Percentiles rank a stretch among this genome's conserved stretches.
phyloP scores from a whole-genome alignment of 2,888 invertebrate species.

The Caenorhabditis sinica region DNA sequence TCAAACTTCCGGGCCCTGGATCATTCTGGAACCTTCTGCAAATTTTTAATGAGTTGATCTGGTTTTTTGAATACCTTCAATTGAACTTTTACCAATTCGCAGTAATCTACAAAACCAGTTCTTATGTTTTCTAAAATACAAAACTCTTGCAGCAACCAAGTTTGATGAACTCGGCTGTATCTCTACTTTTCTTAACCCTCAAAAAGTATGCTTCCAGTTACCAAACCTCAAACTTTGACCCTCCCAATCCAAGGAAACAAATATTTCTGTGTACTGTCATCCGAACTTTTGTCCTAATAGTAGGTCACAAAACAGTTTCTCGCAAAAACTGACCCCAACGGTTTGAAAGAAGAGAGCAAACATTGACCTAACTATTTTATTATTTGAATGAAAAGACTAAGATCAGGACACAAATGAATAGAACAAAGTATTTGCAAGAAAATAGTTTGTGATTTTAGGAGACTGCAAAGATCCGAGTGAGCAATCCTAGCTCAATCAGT shows the following conservation, averaged over 20 bases:
- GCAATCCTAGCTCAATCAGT: too few species aligned
- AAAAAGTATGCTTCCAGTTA: too few species aligned
- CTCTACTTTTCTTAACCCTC: too few species aligned
- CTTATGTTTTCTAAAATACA: too few species aligned
- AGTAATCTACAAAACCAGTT: too few species aligned
- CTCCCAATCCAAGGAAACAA: background rate
- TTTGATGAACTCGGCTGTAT: too few species aligned
- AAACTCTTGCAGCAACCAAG: too few species aligned
- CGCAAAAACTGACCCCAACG: constrained; percentile 31
- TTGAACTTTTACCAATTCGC: too few species aligned
- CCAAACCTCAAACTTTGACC: background rate
- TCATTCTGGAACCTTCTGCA: too few species aligned
- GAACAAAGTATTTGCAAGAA: constrained; percentile 2
- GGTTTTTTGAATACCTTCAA: too few species aligned
- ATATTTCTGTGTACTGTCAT: background rate
- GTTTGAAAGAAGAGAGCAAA: constrained; percentile 18
- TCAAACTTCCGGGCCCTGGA: too few species aligned
- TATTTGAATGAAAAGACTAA: constrained; percentile 28
- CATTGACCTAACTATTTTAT: constrained; percentile 32
- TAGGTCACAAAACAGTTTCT: constrained; percentile 15
- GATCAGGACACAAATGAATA: constrained; percentile 29
- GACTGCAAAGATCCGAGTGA: background rate
- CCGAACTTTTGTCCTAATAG: constrained; percentile 2
- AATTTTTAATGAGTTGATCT: too few species aligned
- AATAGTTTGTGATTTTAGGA: background rate